Evolutionary conservation across 1,140 invertebrate genomes (phyloP), one percentile per base, ranked within the genome.

Genomic region (Chironomus striatipennis): DNA sequence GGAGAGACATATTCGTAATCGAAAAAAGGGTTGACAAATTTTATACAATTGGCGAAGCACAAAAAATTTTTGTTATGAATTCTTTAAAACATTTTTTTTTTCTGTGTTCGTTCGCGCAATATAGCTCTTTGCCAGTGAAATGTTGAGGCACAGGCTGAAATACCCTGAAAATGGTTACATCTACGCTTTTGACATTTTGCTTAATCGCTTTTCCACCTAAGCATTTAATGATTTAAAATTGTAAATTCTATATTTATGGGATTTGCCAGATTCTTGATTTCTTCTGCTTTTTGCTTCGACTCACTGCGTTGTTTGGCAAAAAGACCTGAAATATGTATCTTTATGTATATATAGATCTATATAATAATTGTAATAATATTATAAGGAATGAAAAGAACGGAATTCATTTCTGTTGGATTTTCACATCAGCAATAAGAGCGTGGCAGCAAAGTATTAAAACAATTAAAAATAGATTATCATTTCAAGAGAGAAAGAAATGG

Each of bases 391-490:
- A 34, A 34, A 34, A 34, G 24, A 57, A n/a, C 47, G 47, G 47
- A n/a, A 57, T 57, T 57, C 47, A 57, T 57, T 57, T 57, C 5
- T 57, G 17, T 15, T 70, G 65, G 65, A 70, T 70, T 70, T 70
- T 20, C 65, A 70, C 65, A 70, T 70, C 65, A 70, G 65, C 65
- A 70, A 18, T 70, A 9, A 70, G 65, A 70, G 20, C 17, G 20
- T 21, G 65, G 20, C 17, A 18, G 20, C 18, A 70, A 21, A 70
- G 65, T 70, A 70, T 70, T 70, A 70, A 70, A 70, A 70, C 65
- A 70, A 70, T 70, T 70, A 70, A 70, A 70, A 70, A 70, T 70
- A 70, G 65, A 70, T 70, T 70, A 70, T 70, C 65, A 70, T 70
- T 70, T 70, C 65, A 70, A 15, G 9, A 21, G 18, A 57, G 24